A percentile compares a stretch with the other conserved stretches of the same genome.
Conservation (phyloP, 2,888 invertebrate genomes). For the Neoscelio sp. region DNA sequence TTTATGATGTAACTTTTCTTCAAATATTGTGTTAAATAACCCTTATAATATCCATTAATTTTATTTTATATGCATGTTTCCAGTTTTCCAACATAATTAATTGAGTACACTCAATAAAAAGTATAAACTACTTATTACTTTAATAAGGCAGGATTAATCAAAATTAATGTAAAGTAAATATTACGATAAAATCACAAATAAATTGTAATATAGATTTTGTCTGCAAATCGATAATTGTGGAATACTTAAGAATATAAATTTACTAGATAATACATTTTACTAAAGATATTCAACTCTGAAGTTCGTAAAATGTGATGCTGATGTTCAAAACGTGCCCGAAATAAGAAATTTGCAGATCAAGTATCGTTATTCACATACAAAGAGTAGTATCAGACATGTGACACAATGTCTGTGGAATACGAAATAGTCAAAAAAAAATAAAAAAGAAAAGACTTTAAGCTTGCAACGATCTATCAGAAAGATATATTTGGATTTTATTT, state of each 20-base stretch:
- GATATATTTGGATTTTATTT: slow-evolving; percentile 53
- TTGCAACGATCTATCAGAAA: slow-evolving; percentile 53
- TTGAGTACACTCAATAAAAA: too few relatives aligned
- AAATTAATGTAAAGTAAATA: too few relatives aligned
- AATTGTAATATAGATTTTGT: too few relatives aligned
- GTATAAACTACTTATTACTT: too few relatives aligned
- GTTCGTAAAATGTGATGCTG: slow-evolving; percentile 63
- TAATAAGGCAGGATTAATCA: too few relatives aligned
- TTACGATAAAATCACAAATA: too few relatives aligned
- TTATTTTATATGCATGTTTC: too few relatives aligned
- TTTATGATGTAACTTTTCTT: too few relatives aligned
- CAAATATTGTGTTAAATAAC: too few relatives aligned
- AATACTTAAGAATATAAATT: slow-evolving; percentile 19
- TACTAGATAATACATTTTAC: slow-evolving; percentile 36
- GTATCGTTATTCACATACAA: slow-evolving; percentile 63
- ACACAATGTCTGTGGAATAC: slow-evolving; percentile 63
- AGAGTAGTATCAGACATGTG: slow-evolving; percentile 59
- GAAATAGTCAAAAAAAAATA: slow-evolving; percentile 37
- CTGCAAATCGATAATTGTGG: slow-evolving; percentile 40
- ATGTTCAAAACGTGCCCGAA: slow-evolving; percentile 65
- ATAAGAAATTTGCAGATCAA: slow-evolving; percentile 62
- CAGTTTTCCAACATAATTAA: too few relatives aligned
- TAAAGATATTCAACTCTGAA: slow-evolving; percentile 56
- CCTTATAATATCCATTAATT: too few relatives aligned
- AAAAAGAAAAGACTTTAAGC: slow-evolving; percentile 16